Evolutionary conservation across 2,888 invertebrate genomes (phyloP), one percentile per base, ranked within the genome.

Genomic region (Erebia palarica): DNA sequence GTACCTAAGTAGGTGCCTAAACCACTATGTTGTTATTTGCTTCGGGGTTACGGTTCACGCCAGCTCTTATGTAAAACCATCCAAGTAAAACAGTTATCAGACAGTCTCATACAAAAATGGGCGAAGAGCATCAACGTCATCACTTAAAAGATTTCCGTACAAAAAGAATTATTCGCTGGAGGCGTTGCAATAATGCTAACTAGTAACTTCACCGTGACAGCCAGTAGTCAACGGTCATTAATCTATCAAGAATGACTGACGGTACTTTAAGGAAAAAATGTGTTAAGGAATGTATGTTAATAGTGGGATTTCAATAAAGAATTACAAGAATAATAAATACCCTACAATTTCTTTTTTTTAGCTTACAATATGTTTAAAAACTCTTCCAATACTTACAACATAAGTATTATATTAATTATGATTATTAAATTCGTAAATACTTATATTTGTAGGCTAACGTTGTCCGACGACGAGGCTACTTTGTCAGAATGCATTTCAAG

Each of bases 161-260:
- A 44, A 47, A 65, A 71, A 59, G 47, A 67, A 71, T 63, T 57
- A 70, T 44, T 55, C 61, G 55, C 57, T 64, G 47, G 27, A 67
- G 67, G 67, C 67, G 16, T 42, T 36, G 64, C 53, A 60, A 65
- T 60, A 65, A 60, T 49, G 27, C 60, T 65, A 60, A 70, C 21
- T 21, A 21, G 21, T 21, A 21, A 21, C 60, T 60, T 44, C 49
- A 65, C 16, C 59, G 42, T 27, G 60, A 65, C 59, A 65, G 65
- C 59, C 65, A 65, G 69, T 70, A 71, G 71, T 65, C 71, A 71
- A 42, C 64, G 59, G 59, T 68, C 71, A 71, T 68, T 68, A 71
- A 71, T 71, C 71, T 71, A 71, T 71, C 65, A 59, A 59, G 70
- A 70, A 53, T 70, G 65, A 70, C 10, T 60, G 70, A 70, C 70